These are phyloP conservation scores for Piaya cayana DNA, from an alignment of 2,113 vertebrate genomes.

Conservation along the genomic window DNA sequence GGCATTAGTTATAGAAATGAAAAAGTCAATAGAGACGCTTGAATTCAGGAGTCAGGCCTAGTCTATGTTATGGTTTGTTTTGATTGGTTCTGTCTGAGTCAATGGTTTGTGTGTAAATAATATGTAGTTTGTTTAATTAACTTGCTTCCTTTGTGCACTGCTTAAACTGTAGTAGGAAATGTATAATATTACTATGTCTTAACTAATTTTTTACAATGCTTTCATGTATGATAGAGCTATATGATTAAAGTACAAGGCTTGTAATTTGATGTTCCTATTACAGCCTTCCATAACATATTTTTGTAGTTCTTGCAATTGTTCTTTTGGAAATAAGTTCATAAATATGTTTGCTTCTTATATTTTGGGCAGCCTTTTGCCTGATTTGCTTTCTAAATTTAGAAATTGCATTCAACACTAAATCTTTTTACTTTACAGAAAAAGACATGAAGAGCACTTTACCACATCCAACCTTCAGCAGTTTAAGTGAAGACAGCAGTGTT, in stretches of 20 bases:
- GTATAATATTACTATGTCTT: not conserved
- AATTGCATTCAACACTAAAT: not conserved
- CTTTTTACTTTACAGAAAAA: constrained; percentile 70
- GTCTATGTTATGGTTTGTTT: not conserved
- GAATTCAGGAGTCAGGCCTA: not conserved
- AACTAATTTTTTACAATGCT: not conserved
- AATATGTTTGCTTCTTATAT: not conserved
- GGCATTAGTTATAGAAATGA: not conserved
- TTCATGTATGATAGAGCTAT: not conserved
- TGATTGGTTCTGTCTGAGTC: not conserved
- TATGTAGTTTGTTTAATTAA: not conserved
- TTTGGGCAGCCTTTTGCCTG: not conserved
- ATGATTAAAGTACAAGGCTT: not conserved
- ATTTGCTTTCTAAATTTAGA: not conserved
- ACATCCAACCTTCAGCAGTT: constrained; percentile 63
- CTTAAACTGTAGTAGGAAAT: not conserved
- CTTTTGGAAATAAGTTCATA: not conserved
- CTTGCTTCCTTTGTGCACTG: not conserved
- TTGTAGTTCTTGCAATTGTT: not conserved
- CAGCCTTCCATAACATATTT: not conserved
- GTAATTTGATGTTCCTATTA: not conserved
- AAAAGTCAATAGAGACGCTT: not conserved
- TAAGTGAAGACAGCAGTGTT: constrained; percentile 72
- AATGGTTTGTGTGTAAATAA: not conserved
- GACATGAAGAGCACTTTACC: constrained; percentile 58